Percentiles rank a stretch among this genome's conserved stretches.
These are phyloP conservation scores for Trichomycterus rosablanca DNA, from an alignment of 2,113 vertebrate genomes.

Conservation along the genomic window DNA sequence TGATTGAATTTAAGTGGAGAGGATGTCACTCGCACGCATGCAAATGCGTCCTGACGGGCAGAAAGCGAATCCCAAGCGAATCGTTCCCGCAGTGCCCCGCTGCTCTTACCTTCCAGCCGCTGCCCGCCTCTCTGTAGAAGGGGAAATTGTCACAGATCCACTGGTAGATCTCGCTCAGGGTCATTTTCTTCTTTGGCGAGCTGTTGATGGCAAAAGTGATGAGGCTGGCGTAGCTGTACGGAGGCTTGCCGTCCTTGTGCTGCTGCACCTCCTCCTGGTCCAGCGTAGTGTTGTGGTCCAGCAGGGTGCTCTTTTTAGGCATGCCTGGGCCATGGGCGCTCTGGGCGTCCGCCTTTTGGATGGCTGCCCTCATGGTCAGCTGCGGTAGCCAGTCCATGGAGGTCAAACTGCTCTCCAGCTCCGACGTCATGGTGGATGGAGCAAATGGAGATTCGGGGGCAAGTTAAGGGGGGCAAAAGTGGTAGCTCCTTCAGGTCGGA, in stretches of 20 bases:
- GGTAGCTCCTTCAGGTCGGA: slow-evolving; percentile 58
- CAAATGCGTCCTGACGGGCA: slow-evolving; percentile 32
- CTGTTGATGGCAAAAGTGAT: slow-evolving; percentile 92
- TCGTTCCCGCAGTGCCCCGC: neutral
- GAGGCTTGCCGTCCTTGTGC: slow-evolving; percentile 88
- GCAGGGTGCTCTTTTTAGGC: slow-evolving; percentile 79
- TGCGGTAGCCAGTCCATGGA: slow-evolving; percentile 94
- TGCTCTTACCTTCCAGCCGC: slow-evolving; percentile 87
- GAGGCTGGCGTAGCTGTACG: slow-evolving; percentile 90
- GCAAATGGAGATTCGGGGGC: slow-evolving; percentile 23
- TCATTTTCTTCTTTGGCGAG: slow-evolving; percentile 93
- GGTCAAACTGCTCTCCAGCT: slow-evolving; percentile 91
- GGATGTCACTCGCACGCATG: slow-evolving; percentile 37
- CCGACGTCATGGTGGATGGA: slow-evolving; percentile 79
- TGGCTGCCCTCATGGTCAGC: slow-evolving; percentile 87
- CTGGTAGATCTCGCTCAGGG: slow-evolving; percentile 89
- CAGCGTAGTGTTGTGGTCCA: slow-evolving; percentile 84
- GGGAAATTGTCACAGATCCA: slow-evolving; percentile 93
- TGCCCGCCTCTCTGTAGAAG: slow-evolving; percentile 88
- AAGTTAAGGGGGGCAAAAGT: slow-evolving; percentile 44
- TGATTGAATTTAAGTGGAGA: slow-evolving; percentile 41
- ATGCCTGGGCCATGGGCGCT: slow-evolving; percentile 77
- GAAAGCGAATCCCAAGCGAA: slow-evolving; percentile 5
- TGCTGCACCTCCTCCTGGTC: slow-evolving; percentile 89
- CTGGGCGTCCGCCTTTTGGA: slow-evolving; percentile 82